These are phyloP conservation scores for Epizoanthus stellaris DNA, from an alignment of 92 coral and sea anemone genomes.

Conservation along the genomic window DNA sequence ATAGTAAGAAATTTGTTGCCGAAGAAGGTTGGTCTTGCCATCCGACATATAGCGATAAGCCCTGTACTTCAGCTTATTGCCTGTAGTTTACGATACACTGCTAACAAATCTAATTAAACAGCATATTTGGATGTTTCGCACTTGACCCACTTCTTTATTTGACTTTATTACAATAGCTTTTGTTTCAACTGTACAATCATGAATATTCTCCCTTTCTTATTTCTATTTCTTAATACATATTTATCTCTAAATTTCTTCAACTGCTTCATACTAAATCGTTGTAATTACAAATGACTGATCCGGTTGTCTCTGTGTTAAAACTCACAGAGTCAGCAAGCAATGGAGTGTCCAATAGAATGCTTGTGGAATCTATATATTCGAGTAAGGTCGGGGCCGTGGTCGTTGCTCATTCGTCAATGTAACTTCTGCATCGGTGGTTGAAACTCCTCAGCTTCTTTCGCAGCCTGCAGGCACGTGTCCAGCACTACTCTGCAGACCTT, in stretches of 20 bases:
- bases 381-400: too few species aligned
- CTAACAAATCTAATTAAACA: too few species aligned
- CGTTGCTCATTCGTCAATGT: not conserved
- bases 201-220: not conserved
- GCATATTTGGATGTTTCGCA: too few species aligned
- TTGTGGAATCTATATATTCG: too few species aligned
- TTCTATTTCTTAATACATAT: not conserved
- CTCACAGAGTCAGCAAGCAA: not conserved
- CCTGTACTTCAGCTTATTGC: too few species aligned
- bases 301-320: not conserved
- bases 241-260: not conserved
- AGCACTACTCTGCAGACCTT: slow-evolving; percentile 31
- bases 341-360: not conserved
- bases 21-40: too few species aligned
- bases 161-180: slow-evolving; percentile 16
- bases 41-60: too few species aligned
- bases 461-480: slow-evolving; percentile 28
- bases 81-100: too few species aligned
- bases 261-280: slow-evolving; percentile 1
- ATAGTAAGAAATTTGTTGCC: too few species aligned
- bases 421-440: not conserved
- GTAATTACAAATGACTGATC: not conserved
- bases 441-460: slow-evolving; percentile 10
- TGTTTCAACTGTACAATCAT: slow-evolving; percentile 16
- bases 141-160: not conserved